Evolutionary conservation across 1,140 invertebrate genomes (phyloP), one percentile per base, ranked within the genome.

Genomic region (Conus ventricosus): DNA sequence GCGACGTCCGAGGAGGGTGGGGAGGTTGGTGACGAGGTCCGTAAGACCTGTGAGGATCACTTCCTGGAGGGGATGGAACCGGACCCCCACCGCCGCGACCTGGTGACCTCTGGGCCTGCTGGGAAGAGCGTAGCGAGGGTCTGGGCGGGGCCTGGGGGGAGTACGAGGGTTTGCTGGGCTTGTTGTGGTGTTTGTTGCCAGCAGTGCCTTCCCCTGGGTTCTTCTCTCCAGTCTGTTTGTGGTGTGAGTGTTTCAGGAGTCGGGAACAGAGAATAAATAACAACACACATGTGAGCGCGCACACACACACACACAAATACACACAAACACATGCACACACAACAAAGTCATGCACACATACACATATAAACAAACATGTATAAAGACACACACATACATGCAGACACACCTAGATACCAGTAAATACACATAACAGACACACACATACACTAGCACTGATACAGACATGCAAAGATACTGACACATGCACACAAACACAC

Each of bases 21-120:
- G 88, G 89, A 39, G 88, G 89, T 10, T 90, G 92, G n/a, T 91
- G 91, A 6, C 90, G 84, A 39, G 89, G 76, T 83, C 87, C 87
- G 76, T 90, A 88, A 0, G 89, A 85, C n/a, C 89, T 71, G 78
- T 91, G 90, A 11, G 90, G 90, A 20, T 83, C 89, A 23, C 13
- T 87, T 17, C 53, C 86, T 7, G 90, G 89, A 67, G 90, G 89
- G 17, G 90, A 82, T 15, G 90, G 90, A 7, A 90, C 71, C 0
- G 86, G 85, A n/a, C 84, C 82, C 57, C 87, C 76, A 8, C 85
- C 53, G 6, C 67, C 20, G 80, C 90, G 6, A 13, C 27, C 23
- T 27, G 87, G 51, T 25, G 81, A 75, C 85, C 80, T 11, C 86
- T 55, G 87, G 84, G 78, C 15, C 87, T 87, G 85, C 67, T 88